These are phyloP conservation scores for Nematopogon swammerdamellus DNA, from an alignment of 2,888 invertebrate genomes.

Conservation along the genomic window DNA sequence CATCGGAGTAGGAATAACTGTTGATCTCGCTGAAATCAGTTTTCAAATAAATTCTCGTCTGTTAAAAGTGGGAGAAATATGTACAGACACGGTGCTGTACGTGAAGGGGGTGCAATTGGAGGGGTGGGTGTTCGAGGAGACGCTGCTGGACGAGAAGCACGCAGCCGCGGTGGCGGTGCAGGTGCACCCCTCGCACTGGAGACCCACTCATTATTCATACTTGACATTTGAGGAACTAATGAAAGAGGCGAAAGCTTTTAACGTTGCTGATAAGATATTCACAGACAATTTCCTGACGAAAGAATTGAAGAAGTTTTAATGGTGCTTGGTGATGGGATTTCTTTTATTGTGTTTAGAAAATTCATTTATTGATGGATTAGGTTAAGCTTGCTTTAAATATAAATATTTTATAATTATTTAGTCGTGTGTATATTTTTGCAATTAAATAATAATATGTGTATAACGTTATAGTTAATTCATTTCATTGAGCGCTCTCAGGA, in stretches of 20 bases:
- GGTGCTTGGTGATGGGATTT: slow-evolving; percentile 4
- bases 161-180: slow-evolving; percentile 72
- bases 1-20: slow-evolving; percentile 78
- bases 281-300: slow-evolving; percentile 57
- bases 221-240: slow-evolving; percentile 62
- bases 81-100: slow-evolving; percentile 64
- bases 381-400: too few relatives aligned
- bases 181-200: slow-evolving; percentile 19
- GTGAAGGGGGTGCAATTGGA: slow-evolving; percentile 53
- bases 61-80: slow-evolving; percentile 34
- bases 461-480: too few relatives aligned
- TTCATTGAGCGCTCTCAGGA: too few relatives aligned
- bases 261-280: slow-evolving; percentile 51
- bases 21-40: slow-evolving; percentile 71
- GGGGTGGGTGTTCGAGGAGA: slow-evolving; percentile 84
- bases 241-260: slow-evolving; percentile 36
- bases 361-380: too few relatives aligned
- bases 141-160: slow-evolving; percentile 69
- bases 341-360: too few relatives aligned
- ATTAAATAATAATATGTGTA: too few relatives aligned
- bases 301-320: slow-evolving; percentile 30
- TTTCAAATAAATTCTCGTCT: slow-evolving; percentile 63
- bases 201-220: slow-evolving; percentile 39
- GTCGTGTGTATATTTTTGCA: too few relatives aligned
- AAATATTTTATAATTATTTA: too few relatives aligned